Conservation (phyloP, 2,797 vertebrate species). For the Darevskia mixta region DNA sequence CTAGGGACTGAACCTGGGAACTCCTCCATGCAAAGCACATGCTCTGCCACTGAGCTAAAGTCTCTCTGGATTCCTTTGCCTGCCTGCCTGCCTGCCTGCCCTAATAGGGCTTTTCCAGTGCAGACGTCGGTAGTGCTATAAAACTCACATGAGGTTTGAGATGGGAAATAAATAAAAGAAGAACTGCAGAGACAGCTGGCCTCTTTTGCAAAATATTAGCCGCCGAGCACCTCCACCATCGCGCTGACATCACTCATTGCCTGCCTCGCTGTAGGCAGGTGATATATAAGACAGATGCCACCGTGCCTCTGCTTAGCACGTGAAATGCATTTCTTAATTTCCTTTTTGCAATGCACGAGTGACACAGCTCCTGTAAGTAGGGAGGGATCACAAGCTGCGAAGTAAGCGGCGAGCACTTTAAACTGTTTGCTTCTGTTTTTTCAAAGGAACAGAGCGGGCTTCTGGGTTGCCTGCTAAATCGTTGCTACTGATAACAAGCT, state of each 20-base stretch:
- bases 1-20: too few species aligned
- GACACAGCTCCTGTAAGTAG: background rate
- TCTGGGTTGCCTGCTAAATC: background rate
- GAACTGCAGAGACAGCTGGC: background rate
- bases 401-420: background rate
- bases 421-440: background rate
- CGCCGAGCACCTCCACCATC: background rate
- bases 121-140: background rate
- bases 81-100: constrained; percentile 8
- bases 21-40: background rate
- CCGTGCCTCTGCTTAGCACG: background rate
- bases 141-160: constrained; percentile 53
- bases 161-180: constrained; percentile 51
- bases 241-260: background rate
- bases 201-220: background rate
- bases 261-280: background rate
- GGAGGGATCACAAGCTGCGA: background rate
- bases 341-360: background rate
- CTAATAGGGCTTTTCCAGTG: background rate
- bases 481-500: background rate
- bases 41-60: too few species aligned
- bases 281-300: background rate
- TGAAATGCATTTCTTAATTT: background rate
- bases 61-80: accelerated
- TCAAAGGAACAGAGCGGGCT: background rate